Percentiles rank a stretch among this genome's conserved stretches.
phyloP scores from a whole-genome alignment of 1,140 invertebrate species.

The Cyrtorhinus lividipennis region DNA sequence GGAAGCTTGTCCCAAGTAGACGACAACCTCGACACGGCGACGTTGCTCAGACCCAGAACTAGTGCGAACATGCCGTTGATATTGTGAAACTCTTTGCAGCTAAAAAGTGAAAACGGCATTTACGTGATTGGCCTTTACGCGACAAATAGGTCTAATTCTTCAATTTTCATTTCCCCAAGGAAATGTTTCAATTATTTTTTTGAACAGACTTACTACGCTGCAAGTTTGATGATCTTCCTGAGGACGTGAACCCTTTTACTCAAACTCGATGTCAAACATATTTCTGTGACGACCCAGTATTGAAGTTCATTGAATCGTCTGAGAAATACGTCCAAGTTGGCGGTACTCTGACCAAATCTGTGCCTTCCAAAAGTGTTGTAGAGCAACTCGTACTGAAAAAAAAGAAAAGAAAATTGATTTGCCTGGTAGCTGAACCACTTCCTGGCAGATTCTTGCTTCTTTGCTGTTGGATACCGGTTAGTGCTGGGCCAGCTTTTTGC shows the following conservation, averaged over 20 bases:
- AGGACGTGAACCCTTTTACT: constrained; percentile 60
- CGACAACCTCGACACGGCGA: constrained; percentile 61
- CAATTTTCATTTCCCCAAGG: constrained; percentile 13
- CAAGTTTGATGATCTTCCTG: constrained; percentile 74
- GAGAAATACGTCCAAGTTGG: constrained; percentile 69
- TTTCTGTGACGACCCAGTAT: constrained; percentile 75
- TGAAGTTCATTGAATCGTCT: constrained; percentile 74
- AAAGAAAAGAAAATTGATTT: too few relatives aligned
- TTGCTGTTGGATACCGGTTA: too few relatives aligned
- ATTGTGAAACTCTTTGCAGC: constrained; percentile 72
- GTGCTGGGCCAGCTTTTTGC: too few relatives aligned
- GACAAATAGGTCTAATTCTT: constrained; percentile 2
- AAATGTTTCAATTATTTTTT: too few relatives aligned
- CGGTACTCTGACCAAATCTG: constrained; percentile 63
- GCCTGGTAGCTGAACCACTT: too few relatives aligned
- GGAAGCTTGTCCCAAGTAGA: constrained; percentile 77
- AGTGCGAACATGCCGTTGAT: constrained; percentile 75
- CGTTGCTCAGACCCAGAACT: constrained; percentile 71
- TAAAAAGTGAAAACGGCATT: constrained; percentile 35
- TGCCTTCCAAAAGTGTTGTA: constrained; percentile 70
- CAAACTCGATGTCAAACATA: constrained; percentile 53
- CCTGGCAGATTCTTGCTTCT: too few relatives aligned
- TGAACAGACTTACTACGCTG: constrained; percentile 72
- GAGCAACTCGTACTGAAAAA: constrained; percentile 56
- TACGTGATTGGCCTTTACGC: not conserved